Conservation (phyloP, 2,113 vertebrate species). For the Chionis minor region DNA sequence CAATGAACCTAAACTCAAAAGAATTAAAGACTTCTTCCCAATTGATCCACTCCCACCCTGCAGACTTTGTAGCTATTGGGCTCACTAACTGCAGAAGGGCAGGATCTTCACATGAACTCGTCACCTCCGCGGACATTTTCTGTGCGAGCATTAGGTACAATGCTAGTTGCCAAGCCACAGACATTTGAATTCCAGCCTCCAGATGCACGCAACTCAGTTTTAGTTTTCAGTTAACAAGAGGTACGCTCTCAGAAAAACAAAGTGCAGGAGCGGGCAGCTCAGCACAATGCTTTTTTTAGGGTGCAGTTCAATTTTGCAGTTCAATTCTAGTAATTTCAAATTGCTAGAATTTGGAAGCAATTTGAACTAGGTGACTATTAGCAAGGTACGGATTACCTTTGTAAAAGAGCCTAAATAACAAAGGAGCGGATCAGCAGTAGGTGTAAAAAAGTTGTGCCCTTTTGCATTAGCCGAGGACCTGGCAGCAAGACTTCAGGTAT, state of each 20-base stretch:
- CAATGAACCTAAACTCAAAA: neutral
- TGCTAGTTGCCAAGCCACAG: accelerated
- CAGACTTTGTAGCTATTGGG: neutral
- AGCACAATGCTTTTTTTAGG: neutral
- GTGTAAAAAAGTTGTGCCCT: too few relatives aligned
- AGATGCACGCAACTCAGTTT: accelerated
- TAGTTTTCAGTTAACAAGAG: neutral
- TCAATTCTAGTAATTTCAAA: too few relatives aligned
- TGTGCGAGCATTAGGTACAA: accelerated
- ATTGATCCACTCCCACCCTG: neutral
- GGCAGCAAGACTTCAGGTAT: neutral
- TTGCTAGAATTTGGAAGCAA: neutral
- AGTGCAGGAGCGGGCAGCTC: neutral
- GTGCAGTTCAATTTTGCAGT: neutral
- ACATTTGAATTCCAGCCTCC: neutral
- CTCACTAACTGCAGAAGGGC: neutral
- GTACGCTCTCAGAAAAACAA: neutral
- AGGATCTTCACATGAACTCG: neutral
- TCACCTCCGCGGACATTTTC: neutral
- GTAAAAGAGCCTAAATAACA: neutral
- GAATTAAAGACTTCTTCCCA: neutral
- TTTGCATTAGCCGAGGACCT: neutral
- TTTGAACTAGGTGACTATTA: neutral
- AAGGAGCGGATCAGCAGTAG: too few relatives aligned
- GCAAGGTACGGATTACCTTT: neutral